Base-by-base conservation (phyloP, 2,888 invertebrate genomes). In the Cheilosia grossa region DNA sequence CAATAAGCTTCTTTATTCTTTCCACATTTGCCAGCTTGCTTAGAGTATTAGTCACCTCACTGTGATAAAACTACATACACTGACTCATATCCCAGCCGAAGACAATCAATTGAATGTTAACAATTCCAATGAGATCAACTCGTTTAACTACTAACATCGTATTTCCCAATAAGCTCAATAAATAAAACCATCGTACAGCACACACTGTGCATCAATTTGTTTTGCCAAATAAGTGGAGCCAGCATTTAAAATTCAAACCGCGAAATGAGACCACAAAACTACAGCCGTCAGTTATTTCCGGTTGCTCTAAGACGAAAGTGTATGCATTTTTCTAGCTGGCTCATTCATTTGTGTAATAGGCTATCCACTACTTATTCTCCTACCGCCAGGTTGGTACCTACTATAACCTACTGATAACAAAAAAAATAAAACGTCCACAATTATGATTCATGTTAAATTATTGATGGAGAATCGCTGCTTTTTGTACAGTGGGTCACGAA, bases 401-500 rank as follows among this genome's bases (percentile, higher is more conserved):
- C 53, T 27, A 9, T 5, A 5, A 51, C 13, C 40, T 27, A 58
- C 47, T 75, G 74, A 75, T 75, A 67, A 67, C 63, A 64, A 37
- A 64, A n/a, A 54, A 37, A 37, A 27, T 2, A 33, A 27, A 53
- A 21, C 53, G 42, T 19, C 61, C 42, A 61, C 53, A 37, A 47
- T 37, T 40, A 40, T 80, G 80, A 73, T 73, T 80, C 80, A 80
- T 73, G 13, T 24, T 21, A 63, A 21, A 49, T 56, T n/a, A 37
- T 24, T 21, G 24, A 44, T 54, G 3, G 40, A 70, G 66, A 53
- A 58, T 66, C 6, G 15, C 7, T 54, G 30, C 40, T 78, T 24
- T 58, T 17, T 21, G 9, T 44, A 75, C 51, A 69, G 69, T 70
- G 51, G 81, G 51, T 67, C 69, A 69, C 66, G 61, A 80, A 61